These are phyloP conservation scores for Syngnathus acus DNA, from an alignment of 2,797 vertebrate genomes.

Conservation along the genomic window DNA sequence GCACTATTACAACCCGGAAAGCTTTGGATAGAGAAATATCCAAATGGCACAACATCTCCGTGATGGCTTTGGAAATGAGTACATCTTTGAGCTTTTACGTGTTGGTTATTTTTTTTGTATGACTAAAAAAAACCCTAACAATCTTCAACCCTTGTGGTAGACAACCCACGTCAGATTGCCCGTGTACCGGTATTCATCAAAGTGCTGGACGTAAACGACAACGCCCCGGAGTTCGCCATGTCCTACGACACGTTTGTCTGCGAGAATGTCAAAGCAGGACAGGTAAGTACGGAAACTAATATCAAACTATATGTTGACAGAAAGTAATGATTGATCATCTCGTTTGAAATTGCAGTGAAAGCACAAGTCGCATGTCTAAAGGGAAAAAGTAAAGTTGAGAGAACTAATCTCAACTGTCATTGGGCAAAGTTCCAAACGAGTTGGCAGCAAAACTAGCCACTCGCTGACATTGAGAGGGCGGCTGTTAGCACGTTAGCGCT, in stretches of 20 bases:
- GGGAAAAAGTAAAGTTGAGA: neutral
- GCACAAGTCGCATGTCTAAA: neutral
- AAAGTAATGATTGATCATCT: too few relatives aligned
- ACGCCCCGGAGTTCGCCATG: conserved; percentile 93
- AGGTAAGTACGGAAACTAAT: conserved; percentile 63
- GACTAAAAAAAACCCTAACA: neutral
- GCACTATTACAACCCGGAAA: conserved; percentile 87
- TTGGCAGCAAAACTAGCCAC: neutral
- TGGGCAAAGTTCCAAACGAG: neutral
- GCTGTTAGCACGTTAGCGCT: neutral
- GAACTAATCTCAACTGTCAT: neutral
- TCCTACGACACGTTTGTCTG: conserved; percentile 97
- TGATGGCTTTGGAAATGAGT: conserved; percentile 93
- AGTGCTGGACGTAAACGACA: conserved; percentile 95
- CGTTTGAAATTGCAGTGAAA: neutral
- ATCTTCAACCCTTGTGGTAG: conserved; percentile 45
- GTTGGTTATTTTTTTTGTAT: neutral
- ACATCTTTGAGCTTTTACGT: conserved; percentile 13
- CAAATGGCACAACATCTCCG: conserved; percentile 93
- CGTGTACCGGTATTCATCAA: conserved; percentile 91
- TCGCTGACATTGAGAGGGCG: neutral
- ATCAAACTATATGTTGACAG: too few relatives aligned
- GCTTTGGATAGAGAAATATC: conserved; percentile 87
- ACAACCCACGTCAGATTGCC: conserved; percentile 85
- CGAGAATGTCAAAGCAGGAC: conserved; percentile 92